phyloP scores from a whole-genome alignment of 2,888 invertebrate genomes.

The Patella pellucida region DNA sequence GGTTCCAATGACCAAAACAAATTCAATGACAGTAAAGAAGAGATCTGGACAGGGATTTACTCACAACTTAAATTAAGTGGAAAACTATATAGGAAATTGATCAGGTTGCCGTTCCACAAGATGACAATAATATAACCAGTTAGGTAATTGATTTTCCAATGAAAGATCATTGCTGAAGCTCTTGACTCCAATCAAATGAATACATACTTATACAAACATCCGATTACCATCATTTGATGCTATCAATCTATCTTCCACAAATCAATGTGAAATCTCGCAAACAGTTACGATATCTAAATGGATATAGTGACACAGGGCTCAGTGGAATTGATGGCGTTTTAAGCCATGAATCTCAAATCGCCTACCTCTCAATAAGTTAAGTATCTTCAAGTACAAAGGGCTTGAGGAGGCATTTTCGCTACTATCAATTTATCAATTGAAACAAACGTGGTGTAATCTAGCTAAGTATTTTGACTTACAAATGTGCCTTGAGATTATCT shows the following conservation, averaged over 20 bases:
- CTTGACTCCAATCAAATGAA: conserved; percentile 10
- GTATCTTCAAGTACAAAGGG: not conserved
- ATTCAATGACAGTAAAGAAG: not conserved
- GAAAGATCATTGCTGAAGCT: conserved; percentile 9
- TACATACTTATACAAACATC: conserved; percentile 26
- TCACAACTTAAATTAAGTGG: conserved; percentile 20
- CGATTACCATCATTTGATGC: conserved; percentile 23
- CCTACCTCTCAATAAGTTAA: not conserved
- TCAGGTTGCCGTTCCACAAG: conserved; percentile 16
- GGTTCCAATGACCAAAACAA: conserved; percentile 2
- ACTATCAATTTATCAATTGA: conserved; percentile 24
- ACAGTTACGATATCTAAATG: conserved; percentile 8
- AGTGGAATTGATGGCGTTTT: conserved; percentile 8
- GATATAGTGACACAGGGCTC: conserved; percentile 7
- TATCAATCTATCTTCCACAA: conserved; percentile 12
- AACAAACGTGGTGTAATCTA: conserved; percentile 21
- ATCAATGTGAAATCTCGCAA: conserved; percentile 5
- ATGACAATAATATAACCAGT: conserved; percentile 1
- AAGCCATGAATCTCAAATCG: conserved; percentile 9
- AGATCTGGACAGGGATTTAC: conserved; percentile 9
- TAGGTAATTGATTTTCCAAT: conserved; percentile 10
- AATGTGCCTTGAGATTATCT: not conserved
- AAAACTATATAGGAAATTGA: conserved; percentile 23
- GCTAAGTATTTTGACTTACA: conserved; percentile 17
- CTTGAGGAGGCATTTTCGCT: conserved; percentile 12